A percentile compares a stretch with the other conserved stretches of the same genome.
Evolutionary conservation across 2,113 vertebrate genomes (phyloP).

Genomic region (Raja brachyura): DNA sequence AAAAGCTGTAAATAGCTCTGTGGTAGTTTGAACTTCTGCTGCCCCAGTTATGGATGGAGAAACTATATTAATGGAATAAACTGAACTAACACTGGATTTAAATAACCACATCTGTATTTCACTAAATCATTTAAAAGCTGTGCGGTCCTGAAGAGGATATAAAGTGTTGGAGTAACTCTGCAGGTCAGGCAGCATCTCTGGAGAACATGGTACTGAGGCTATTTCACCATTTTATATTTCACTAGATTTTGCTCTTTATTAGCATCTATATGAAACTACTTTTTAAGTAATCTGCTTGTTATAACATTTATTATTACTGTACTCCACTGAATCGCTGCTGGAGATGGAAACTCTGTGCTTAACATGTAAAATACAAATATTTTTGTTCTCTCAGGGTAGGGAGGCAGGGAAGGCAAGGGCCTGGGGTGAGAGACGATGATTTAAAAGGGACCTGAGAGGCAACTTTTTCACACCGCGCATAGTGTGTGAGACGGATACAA

Average conservation of each 20-base stretch:
- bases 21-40: background rate
- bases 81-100: background rate
- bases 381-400: too few species aligned
- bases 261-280: background rate
- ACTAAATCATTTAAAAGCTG: background rate
- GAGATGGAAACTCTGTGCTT: background rate
- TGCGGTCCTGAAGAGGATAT: too few species aligned
- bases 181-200: too few species aligned
- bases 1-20: background rate
- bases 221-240: background rate
- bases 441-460: too few species aligned
- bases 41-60: background rate
- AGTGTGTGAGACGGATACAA: too few species aligned
- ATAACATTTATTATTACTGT: background rate
- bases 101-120: background rate
- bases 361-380: too few species aligned
- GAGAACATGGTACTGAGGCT: too few species aligned
- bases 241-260: background rate
- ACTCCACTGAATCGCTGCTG: background rate
- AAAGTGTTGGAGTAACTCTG: too few species aligned
- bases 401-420: too few species aligned
- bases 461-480: too few species aligned
- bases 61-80: background rate
- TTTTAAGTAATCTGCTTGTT: background rate
- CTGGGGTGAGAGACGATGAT: too few species aligned